Evolutionary conservation across 1,140 invertebrate species (phyloP).

Genomic region (Colletes gigas): DNA sequence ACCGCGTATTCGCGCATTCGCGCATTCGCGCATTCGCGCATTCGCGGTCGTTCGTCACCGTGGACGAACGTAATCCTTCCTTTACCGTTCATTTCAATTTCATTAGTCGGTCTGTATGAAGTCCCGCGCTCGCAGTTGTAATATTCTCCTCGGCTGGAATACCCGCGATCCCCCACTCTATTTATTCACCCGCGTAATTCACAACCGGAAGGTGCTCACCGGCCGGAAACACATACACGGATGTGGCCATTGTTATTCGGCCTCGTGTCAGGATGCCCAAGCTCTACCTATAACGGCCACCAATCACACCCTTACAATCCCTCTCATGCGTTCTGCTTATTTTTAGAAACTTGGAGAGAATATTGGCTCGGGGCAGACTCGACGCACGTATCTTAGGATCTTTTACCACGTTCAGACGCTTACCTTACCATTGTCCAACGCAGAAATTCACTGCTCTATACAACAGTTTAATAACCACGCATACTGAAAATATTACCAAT

Average conservation of each 20-base stretch:
- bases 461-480: no score
- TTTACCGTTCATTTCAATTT: constrained; percentile 78
- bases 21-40: no score
- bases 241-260: constrained; percentile 70
- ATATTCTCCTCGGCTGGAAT: constrained; percentile 63
- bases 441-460: background rate
- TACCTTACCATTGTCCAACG: background rate
- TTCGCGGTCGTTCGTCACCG: constrained; percentile 32
- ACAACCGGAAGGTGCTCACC: constrained; percentile 79
- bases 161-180: constrained; percentile 68
- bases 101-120: constrained; percentile 74
- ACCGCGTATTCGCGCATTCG: background rate
- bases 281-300: constrained; percentile 47
- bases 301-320: constrained; percentile 56
- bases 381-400: constrained; percentile 37
- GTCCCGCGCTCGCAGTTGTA: constrained; percentile 51
- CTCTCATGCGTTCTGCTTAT: constrained; percentile 46
- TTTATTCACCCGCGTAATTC: constrained; percentile 80
- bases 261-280: constrained; percentile 49
- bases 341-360: constrained; percentile 47
- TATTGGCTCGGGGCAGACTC: constrained; percentile 24
- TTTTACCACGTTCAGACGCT: background rate
- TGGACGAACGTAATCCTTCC: constrained; percentile 71
- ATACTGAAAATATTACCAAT: no score
- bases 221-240: constrained; percentile 77